Evolutionary conservation across 2,797 vertebrate genomes (phyloP), one percentile per base, ranked within the genome.

Genomic region (Mormyrops attenuatus): DNA sequence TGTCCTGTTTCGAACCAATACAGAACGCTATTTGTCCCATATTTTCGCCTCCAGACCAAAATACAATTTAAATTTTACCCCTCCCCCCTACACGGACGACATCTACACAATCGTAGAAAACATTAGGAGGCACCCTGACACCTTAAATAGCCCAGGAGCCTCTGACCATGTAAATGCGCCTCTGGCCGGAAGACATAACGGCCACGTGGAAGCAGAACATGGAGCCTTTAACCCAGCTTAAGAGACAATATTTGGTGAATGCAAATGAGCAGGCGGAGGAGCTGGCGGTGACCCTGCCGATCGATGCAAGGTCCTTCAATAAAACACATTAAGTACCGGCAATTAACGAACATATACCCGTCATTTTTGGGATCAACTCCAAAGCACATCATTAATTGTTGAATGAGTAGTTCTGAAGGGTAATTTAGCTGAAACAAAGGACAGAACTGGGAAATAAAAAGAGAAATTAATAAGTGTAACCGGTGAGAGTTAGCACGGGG

Each of bases 311-410:
- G 84, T 87, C 50, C n/a, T 89, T 87, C 85, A 89, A 89, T 89
- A 53, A 89, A 89, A 73, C 60, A 73, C 89, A 89, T 89, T 87
- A 77, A 87, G 5, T 49, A 69, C 26, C 7, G 41, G 60, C 89
- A 69, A 87, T 73, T 73, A 87, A 60, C 20, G 47, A 55, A 77
- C 84, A 87, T 22, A 41, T 73, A 73, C 84, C 89, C 60, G 69
- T 87, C 49, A 52, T 73, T 85, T 86, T 89, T 89, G 89, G 82
- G 84, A 89, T 87, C 84, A 89, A 73, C 47, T 85, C 89, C 89
- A 87, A 89, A 89, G 41, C 89, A 86, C 55, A 66, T 86, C 57
- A 86, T 89, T 89, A 52, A 89, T 30, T 86, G 89, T 69, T 86
- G 84, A 89, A 87, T 41, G 63, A 87, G 60, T 87, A 87, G 41